Conservation (phyloP, 2,113 vertebrate genomes). For the Perognathus longimembris region DNA sequence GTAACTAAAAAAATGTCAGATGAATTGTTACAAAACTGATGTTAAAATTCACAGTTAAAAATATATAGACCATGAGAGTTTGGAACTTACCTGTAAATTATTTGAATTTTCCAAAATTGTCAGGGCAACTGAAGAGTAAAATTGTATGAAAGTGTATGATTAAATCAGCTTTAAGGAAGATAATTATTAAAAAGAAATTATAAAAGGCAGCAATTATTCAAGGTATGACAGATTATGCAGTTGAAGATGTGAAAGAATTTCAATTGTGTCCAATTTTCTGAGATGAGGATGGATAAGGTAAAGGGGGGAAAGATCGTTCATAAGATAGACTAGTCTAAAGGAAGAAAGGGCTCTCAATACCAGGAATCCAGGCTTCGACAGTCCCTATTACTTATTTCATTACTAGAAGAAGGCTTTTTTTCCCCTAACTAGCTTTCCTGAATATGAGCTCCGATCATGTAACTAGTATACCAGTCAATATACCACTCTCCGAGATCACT, state of each 20-base stretch:
- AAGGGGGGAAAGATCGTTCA: not conserved
- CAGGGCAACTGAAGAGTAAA: not conserved
- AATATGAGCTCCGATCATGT: not conserved
- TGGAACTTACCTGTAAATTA: not conserved
- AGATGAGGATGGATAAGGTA: not conserved
- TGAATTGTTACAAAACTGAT: constrained; percentile 12
- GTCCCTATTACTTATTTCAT: not conserved
- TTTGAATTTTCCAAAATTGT: not conserved
- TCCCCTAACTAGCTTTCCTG: not conserved
- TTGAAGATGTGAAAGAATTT: not conserved
- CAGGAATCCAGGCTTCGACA: not conserved
- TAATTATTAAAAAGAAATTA: not conserved
- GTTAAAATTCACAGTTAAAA: not conserved
- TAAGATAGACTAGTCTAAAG: not conserved
- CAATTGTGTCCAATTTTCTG: not conserved
- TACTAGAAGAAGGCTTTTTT: not conserved
- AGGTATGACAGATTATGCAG: not conserved
- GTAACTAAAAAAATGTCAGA: not conserved
- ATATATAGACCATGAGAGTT: not conserved
- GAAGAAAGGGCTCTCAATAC: not conserved
- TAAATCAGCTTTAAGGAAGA: not conserved
- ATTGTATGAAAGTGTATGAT: not conserved
- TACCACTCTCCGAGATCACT: not conserved
- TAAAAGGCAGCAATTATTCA: not conserved
- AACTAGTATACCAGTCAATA: no score